Conservation (phyloP, 2,888 invertebrate species). For the Theretra japonica region DNA sequence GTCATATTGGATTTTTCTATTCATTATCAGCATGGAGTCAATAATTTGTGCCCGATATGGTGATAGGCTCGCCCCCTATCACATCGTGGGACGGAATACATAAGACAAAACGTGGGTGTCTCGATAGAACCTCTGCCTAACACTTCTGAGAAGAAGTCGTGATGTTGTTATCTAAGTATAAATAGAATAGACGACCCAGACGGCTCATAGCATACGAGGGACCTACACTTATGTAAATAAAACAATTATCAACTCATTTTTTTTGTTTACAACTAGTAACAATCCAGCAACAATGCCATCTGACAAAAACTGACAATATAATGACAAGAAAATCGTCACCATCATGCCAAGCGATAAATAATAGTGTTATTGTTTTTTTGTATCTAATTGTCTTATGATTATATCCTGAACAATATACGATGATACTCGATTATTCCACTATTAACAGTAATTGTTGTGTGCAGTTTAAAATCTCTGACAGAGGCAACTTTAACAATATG, state of each 20-base stretch:
- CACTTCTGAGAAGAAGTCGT: too few relatives aligned
- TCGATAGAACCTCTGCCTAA: too few relatives aligned
- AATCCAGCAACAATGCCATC: neutral
- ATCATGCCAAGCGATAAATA: neutral
- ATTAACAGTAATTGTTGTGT: constrained; percentile 11
- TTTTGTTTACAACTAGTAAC: neutral
- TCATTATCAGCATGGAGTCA: too few relatives aligned
- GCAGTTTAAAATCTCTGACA: neutral
- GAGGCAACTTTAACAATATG: neutral
- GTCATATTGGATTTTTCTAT: too few relatives aligned
- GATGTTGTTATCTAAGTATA: too few relatives aligned
- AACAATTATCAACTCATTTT: neutral
- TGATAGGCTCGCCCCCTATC: too few relatives aligned
- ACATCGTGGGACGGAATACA: too few relatives aligned
- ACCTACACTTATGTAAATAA: too few relatives aligned
- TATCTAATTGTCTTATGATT: constrained; percentile 1
- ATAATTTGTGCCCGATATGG: too few relatives aligned
- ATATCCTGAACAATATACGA: constrained; percentile 9
- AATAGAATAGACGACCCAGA: too few relatives aligned
- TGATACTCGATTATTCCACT: constrained; percentile 27
- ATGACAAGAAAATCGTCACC: neutral
- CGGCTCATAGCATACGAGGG: too few relatives aligned
- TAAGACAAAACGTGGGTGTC: too few relatives aligned
- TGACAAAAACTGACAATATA: neutral
- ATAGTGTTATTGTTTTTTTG: constrained; percentile 1